Percentiles rank a stretch among this genome's conserved stretches.
phyloP scores from a whole-genome alignment of 2,113 vertebrate genomes.

The Antennarius striatus region DNA sequence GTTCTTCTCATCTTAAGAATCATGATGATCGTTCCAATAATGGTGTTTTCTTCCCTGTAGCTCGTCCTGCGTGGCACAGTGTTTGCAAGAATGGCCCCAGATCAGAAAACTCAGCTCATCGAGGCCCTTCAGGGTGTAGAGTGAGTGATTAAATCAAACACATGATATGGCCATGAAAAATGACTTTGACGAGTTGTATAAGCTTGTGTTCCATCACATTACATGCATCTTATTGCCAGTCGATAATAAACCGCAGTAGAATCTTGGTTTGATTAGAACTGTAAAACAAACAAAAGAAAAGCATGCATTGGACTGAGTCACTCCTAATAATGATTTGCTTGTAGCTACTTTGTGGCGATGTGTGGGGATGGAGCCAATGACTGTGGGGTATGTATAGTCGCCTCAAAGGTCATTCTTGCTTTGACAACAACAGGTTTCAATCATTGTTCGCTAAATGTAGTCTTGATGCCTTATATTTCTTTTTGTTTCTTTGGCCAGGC shows the following conservation, averaged over 20 bases:
- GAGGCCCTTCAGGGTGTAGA: conserved; percentile 95
- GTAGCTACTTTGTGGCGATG: conserved; percentile 97
- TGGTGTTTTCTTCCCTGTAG: conserved; percentile 66
- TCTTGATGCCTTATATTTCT: conserved; percentile 53
- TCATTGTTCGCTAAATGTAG: background rate
- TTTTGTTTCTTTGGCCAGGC: conserved; percentile 77
- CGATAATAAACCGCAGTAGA: background rate
- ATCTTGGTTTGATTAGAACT: background rate
- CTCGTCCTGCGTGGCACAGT: conserved; percentile 93
- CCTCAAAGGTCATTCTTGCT: background rate
- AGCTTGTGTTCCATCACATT: background rate
- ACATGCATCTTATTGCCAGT: background rate
- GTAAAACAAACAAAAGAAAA: background rate
- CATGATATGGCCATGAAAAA: background rate
- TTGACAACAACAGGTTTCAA: background rate
- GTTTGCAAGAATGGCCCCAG: conserved; percentile 96
- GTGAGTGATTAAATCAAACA: conserved; percentile 79
- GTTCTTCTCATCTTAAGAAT: background rate
- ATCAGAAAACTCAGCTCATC: conserved; percentile 96
- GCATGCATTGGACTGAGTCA: background rate
- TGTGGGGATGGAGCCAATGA: conserved; percentile 98
- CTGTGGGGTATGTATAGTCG: conserved; percentile 88
- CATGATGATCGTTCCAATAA: background rate
- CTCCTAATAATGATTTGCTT: conserved; percentile 45
- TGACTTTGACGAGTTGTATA: background rate